Evolutionary conservation across 2,113 vertebrate genomes (phyloP).

Genomic region (Toxotes chatareus): DNA sequence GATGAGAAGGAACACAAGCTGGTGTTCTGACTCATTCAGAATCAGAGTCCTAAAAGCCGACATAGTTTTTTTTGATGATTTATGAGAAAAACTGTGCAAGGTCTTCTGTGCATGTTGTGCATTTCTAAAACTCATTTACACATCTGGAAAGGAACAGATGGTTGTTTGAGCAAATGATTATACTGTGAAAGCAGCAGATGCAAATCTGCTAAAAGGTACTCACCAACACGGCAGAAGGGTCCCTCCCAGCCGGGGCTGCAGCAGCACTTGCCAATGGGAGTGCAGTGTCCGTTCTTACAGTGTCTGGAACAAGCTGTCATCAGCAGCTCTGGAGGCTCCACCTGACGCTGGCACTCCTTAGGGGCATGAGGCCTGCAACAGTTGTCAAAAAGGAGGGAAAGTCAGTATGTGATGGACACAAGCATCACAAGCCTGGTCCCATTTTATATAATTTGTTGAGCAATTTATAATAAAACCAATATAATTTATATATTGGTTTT

Average conservation of each 20-base stretch:
- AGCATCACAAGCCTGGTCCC: not conserved
- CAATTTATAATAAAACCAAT: no score
- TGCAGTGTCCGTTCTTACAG: slow-evolving; percentile 96
- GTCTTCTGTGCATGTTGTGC: not conserved
- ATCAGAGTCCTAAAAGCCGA: not conserved
- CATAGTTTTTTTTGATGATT: not conserved
- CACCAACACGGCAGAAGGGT: slow-evolving; percentile 94
- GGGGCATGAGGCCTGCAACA: slow-evolving; percentile 89
- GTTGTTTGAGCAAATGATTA: slow-evolving; percentile 7
- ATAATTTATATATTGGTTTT: not conserved
- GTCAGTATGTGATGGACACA: slow-evolving; percentile 31
- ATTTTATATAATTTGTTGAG: no score
- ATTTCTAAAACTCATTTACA: slow-evolving; percentile 8
- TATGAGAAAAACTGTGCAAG: not conserved
- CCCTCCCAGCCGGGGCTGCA: slow-evolving; percentile 97
- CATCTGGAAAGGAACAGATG: not conserved
- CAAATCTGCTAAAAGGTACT: slow-evolving; percentile 54
- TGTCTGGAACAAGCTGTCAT: slow-evolving; percentile 93
- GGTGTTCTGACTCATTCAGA: not conserved
- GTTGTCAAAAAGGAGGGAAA: slow-evolving; percentile 49
- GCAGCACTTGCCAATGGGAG: slow-evolving; percentile 94
- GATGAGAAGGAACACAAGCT: slow-evolving; percentile 8
- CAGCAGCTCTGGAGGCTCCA: slow-evolving; percentile 90
- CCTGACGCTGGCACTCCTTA: slow-evolving; percentile 92
- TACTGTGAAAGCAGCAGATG: not conserved